Base-by-base conservation (phyloP, 2,888 invertebrate genomes). In the Choreutis nemorana region DNA sequence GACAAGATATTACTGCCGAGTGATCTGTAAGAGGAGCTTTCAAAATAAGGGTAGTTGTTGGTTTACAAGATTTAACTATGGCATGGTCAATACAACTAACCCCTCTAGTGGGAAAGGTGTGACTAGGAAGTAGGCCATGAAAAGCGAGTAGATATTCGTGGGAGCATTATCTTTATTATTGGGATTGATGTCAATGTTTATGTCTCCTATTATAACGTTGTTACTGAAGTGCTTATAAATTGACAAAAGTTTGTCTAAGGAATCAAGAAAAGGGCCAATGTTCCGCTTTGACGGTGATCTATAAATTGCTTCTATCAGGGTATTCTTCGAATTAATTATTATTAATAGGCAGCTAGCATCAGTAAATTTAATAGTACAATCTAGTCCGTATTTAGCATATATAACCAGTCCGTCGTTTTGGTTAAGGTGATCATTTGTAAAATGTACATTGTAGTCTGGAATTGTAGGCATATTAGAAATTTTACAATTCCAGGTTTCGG, bases 201-300 rank as follows among this genome's bases (percentile, higher is more conserved):
- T 33, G 22, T 40, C 40, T 4, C 40, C 40, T 3, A 29, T 33
- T 5, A 42, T 14, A 2, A 34, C 15, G 3, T 39, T 29, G 22
- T 35, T 40, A 14, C 26, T 29, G 8, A 11, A 37, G 6, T 10
- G 22, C 6, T 14, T 26, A 10, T 28, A 30, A 18, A 18, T 10
- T n/a, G 12, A 14, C 6, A 41, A 18, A 2, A 38, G n/a, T 2
- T 20, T 25, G 13, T 42, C 36, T 6, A 42, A 22, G 2, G 37
- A 37, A 3, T 13, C 3, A 3, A 40, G 10, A 20, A 40, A 42
- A 11, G 15, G 15, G 5, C 26, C 5, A 6, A 25, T 30, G 14
- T 38, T 39, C 9, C 25, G 15, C 5, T 18, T 29, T 1, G 37
- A 35, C 4, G 40, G 39, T 3, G 43, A 36, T 8, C 41, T 31